These are phyloP conservation scores for Scaptomyza reducta DNA, from an alignment of 2,888 invertebrate species.

Conservation along the genomic window DNA sequence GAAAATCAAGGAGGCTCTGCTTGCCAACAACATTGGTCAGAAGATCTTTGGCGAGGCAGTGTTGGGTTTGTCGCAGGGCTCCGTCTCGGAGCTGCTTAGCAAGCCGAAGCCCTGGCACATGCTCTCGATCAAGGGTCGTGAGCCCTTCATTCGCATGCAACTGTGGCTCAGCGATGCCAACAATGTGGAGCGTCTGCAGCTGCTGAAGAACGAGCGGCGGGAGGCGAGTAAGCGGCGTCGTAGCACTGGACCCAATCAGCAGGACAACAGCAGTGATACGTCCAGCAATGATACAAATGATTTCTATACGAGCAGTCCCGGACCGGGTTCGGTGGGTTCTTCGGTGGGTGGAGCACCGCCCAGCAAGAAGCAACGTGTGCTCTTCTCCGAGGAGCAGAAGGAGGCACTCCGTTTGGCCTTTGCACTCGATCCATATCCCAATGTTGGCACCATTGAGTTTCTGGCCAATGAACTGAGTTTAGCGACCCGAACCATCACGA, in stretches of 20 bases:
- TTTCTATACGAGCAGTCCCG: constrained; percentile 93
- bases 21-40: constrained; percentile 99
- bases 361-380: constrained; percentile 96
- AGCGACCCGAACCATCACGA: constrained; percentile 97
- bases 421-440: constrained; percentile 98
- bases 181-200: constrained; percentile 96
- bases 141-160: constrained; percentile 98
- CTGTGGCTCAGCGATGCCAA: constrained; percentile 98
- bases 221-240: constrained; percentile 96
- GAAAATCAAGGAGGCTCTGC: constrained; percentile 97
- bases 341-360: constrained; percentile 89
- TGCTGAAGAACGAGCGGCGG: constrained; percentile 94
- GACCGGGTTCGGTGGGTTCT: constrained; percentile 86
- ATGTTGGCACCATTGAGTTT: constrained; percentile 97
- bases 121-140: constrained; percentile 98
- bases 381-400: constrained; percentile 99
- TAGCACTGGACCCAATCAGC: constrained; percentile 91
- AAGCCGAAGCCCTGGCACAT: constrained; percentile 99
- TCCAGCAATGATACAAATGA: constrained; percentile 95
- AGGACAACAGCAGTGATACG: constrained; percentile 94
- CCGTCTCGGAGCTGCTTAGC: constrained; percentile 97
- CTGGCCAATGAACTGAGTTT: constrained; percentile 95
- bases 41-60: constrained; percentile 99
- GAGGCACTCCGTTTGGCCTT: constrained; percentile 97
- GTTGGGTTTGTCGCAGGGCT: constrained; percentile 97